These are phyloP conservation scores for Ranitomeya imitator DNA, from an alignment of 2,113 vertebrate species.

Conservation along the genomic window DNA sequence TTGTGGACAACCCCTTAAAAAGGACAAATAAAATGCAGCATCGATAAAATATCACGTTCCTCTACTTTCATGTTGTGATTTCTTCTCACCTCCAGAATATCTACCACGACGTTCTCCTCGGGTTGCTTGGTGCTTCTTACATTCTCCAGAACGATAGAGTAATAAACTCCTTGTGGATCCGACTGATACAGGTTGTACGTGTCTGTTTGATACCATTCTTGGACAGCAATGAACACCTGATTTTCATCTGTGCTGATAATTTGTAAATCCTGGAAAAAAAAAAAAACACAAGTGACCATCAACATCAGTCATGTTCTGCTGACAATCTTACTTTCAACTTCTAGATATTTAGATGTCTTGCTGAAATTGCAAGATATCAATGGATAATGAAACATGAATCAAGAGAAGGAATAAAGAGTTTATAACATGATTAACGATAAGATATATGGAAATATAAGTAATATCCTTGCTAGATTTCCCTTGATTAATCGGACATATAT, in stretches of 20 bases:
- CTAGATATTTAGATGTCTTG: background rate
- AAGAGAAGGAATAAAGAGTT: slow-evolving; percentile 5
- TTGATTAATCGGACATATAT: slow-evolving; percentile 55
- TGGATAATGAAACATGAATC: slow-evolving; percentile 33
- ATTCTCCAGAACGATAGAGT: slow-evolving; percentile 86
- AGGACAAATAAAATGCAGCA: too few relatives aligned
- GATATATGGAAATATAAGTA: slow-evolving; percentile 45
- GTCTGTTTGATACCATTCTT: slow-evolving; percentile 95
- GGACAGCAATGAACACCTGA: slow-evolving; percentile 92
- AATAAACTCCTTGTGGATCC: slow-evolving; percentile 83
- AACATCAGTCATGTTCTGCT: too few relatives aligned
- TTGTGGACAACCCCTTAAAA: too few relatives aligned
- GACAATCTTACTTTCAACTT: background rate
- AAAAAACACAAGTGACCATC: background rate
- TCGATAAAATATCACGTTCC: background rate
- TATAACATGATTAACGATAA: slow-evolving; percentile 45
- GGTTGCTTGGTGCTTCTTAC: slow-evolving; percentile 93
- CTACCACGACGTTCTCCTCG: slow-evolving; percentile 87
- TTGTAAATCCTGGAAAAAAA: slow-evolving; percentile 85
- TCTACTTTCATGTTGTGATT: background rate
- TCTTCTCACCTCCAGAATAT: slow-evolving; percentile 87
- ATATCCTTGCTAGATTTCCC: slow-evolving; percentile 33
- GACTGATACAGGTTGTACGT: slow-evolving; percentile 97
- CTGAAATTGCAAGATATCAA: background rate
- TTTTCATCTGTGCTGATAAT: slow-evolving; percentile 93